Evolutionary conservation across 2,797 vertebrate genomes (phyloP), one percentile per base, ranked within the genome.

Genomic region (Poecilia wingei): DNA sequence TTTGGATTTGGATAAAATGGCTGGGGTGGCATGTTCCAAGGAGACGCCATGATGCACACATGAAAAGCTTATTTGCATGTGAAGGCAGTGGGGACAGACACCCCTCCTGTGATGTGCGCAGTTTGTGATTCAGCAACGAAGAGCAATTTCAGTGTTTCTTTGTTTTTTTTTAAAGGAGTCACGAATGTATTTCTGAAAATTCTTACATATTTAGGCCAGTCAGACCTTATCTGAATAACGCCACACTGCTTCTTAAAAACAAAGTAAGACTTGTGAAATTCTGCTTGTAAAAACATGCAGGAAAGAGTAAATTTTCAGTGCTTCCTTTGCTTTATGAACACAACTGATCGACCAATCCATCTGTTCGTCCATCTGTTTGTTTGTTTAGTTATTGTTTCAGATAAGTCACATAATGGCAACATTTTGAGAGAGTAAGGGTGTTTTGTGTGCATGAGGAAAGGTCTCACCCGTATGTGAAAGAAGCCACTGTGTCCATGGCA

Each of bases 11-110:
- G 10, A 20, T 57, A 57, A 57, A 57, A 57, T 57, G n/a, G 1
- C n/a, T 57, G 25, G 53, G 55, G 55, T 57, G n/a, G 55, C 55
- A 57, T 57, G n/a, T n/a, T n/a, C 55, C n/a, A n/a, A n/a, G 55
- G n/a, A 57, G 55, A 28, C n/a, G 1, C 55, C 55, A 57, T 28
- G 55, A 57, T 25, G 12, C 55, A 55, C 25, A n/a, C 53, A n/a
- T 28, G n/a, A 57, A 57, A 57, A 57, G 55, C n/a, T 57, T 28
- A 57, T 57, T 57, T 57, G 10, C 25, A 28, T 57, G 25, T 57
- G 6, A 57, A 57, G 5, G 28, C 22, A 33, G 31, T 61, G 31
- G 28, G 14, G 6, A 61, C 6, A 6, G 5, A 6, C 28, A 33
- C 28, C 57, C 28, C 57, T 61, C 28, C 57, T 33, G 57, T 16